Base-by-base conservation (phyloP, 2,888 invertebrate species). In the Cheilosia variabilis region DNA sequence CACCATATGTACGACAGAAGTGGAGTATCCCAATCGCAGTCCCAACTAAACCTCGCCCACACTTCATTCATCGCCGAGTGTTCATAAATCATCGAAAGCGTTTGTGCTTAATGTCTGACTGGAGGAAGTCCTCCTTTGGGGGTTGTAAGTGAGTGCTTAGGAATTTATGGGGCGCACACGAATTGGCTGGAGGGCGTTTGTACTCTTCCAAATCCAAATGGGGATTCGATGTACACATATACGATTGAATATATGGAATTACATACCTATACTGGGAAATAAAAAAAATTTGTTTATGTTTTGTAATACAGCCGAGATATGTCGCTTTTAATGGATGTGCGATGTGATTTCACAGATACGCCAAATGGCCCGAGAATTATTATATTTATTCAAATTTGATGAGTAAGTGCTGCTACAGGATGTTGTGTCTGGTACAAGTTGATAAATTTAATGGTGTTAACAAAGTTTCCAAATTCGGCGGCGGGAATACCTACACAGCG, bases 71-170 rank as follows among this genome's bases (percentile, higher is more conserved):
- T 79, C 63, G 84, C 47, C 63, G 84, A 79, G 71, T 84, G 79
- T 84, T 84, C 79, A 84, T 84, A 84, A 84, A 84, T 84, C 84
- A 84, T 84, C 79, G 84, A 84, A 84, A 84, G 69, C 84, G 84
- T 84, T 84, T 84, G 71, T 79, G 84, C 84, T 84, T 84, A 84
- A 84, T 84, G 84, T 79, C 84, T 84, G 79, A 76, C 84, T 79
- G 84, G 58, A 79, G 79, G 84, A 84, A 84, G 71, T 84, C 71
- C 79, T 84, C 84, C 84, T 79, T 31, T 71, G 84, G 79, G 84
- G 79, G 75, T 84, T 84, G 79, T 75, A 79, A 84, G 79, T 84
- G 84, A 84, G 84, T 84, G 84, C 84, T 84, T 84, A 84, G 84
- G 71, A 84, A 84, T 84, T 84, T 84, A 84, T 84, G 84, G 75